phyloP scores from a whole-genome alignment of 2,797 vertebrate genomes.

The Syngnathus rostellatus region DNA sequence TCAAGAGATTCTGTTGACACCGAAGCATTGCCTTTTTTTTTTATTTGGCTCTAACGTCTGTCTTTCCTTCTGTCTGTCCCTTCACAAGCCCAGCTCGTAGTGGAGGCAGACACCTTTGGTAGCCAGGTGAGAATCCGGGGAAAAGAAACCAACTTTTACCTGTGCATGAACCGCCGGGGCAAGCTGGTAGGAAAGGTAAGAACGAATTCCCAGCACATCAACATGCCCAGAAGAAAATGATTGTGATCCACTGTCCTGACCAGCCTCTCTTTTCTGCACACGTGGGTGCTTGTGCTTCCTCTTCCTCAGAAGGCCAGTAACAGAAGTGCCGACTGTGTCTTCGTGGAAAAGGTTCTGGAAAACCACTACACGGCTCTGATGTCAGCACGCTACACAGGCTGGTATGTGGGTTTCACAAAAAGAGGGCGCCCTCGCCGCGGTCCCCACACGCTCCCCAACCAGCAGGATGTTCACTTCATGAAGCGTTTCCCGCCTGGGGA shows the following conservation, averaged over 20 bases:
- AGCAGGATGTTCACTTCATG: slow-evolving; percentile 81
- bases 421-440: slow-evolving; percentile 73
- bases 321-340: slow-evolving; percentile 75
- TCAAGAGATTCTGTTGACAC: neutral
- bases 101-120: slow-evolving; percentile 80
- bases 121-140: slow-evolving; percentile 80
- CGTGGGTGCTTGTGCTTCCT: neutral
- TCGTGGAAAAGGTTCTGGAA: slow-evolving; percentile 79
- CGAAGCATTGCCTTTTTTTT: neutral
- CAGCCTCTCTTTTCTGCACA: slow-evolving; percentile 19
- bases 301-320: slow-evolving; percentile 71
- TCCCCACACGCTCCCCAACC: slow-evolving; percentile 70
- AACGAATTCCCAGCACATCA: slow-evolving; percentile 18
- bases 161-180: slow-evolving; percentile 78
- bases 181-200: slow-evolving; percentile 79
- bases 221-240: slow-evolving; percentile 3
- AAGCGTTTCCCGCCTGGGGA: slow-evolving; percentile 74
- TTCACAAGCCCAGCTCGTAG: slow-evolving; percentile 82
- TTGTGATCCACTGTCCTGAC: slow-evolving; percentile 36
- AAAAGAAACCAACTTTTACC: slow-evolving; percentile 76
- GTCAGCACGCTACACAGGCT: slow-evolving; percentile 73
- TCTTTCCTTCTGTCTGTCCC: slow-evolving; percentile 72
- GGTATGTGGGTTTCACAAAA: slow-evolving; percentile 80
- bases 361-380: slow-evolving; percentile 82
- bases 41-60: slow-evolving; percentile 59